A percentile compares a stretch with the other conserved stretches of the same genome.
phyloP scores from a whole-genome alignment of 2,888 invertebrate genomes.

The Diplolepis rosae region DNA sequence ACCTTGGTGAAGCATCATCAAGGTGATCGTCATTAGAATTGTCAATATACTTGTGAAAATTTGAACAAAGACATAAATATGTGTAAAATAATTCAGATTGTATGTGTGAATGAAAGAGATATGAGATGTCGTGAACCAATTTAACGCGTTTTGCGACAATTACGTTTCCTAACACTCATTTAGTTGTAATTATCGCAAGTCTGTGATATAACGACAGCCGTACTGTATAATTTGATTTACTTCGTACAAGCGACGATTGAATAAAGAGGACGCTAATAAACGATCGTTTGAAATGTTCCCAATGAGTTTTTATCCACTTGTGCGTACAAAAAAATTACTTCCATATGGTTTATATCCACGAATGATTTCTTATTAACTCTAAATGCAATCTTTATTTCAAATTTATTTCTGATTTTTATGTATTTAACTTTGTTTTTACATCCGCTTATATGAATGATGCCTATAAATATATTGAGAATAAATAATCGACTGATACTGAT shows the following conservation, averaged over 20 bases:
- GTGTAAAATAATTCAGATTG: background rate
- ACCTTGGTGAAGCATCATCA: background rate
- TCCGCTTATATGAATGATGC: too few relatives aligned
- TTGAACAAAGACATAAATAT: background rate
- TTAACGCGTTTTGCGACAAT: slow-evolving; percentile 41
- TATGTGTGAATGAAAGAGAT: slow-evolving; percentile 7
- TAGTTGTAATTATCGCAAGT: slow-evolving; percentile 66
- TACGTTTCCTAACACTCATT: slow-evolving; percentile 56
- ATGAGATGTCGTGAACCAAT: background rate
- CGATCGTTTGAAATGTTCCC: slow-evolving; percentile 25
- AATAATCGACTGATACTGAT: background rate
- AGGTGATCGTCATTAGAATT: background rate
- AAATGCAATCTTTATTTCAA: background rate
- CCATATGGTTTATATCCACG: background rate
- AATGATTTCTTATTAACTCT: background rate
- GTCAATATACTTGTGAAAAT: background rate
- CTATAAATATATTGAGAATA: background rate
- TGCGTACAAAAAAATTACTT: background rate
- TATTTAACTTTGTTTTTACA: background rate
- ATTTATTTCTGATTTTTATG: background rate
- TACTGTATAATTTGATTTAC: slow-evolving; percentile 62
- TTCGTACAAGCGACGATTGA: slow-evolving; percentile 49
- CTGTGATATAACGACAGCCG: slow-evolving; percentile 64
- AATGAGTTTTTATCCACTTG: background rate
- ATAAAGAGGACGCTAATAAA: slow-evolving; percentile 56